These are phyloP conservation scores for Cosmia pyralina DNA, from an alignment of 2,888 invertebrate genomes.

Conservation along the genomic window DNA sequence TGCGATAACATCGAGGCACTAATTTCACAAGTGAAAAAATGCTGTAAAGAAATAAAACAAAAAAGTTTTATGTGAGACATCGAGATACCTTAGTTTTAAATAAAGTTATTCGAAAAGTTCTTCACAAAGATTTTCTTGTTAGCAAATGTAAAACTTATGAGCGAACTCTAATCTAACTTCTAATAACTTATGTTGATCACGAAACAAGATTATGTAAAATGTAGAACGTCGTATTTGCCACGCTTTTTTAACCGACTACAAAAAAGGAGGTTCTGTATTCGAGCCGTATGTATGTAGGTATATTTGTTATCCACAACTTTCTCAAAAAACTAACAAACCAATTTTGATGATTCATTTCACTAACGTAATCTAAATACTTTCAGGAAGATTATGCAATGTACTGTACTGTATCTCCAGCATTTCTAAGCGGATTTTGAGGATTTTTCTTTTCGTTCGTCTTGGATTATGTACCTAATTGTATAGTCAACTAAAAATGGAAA, in stretches of 20 bases:
- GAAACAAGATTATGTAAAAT: slow-evolving; percentile 6
- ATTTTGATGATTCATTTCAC: too few species aligned
- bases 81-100: slow-evolving; percentile 41
- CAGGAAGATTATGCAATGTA: too few species aligned
- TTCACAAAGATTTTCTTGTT: slow-evolving; percentile 41
- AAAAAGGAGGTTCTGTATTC: too few species aligned
- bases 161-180: slow-evolving; percentile 14
- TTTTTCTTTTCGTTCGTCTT: too few species aligned
- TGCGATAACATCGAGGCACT: slow-evolving; percentile 35
- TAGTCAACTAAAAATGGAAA: too few species aligned
- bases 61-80: slow-evolving; percentile 21
- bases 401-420: too few species aligned
- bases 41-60: background rate
- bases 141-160: slow-evolving; percentile 6
- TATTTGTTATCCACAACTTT: too few species aligned
- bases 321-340: too few species aligned
- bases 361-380: too few species aligned
- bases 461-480: too few species aligned
- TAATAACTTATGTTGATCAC: background rate
- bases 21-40: background rate
- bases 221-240: background rate
- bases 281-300: too few species aligned
- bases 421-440: too few species aligned
- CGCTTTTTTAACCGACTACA: background rate
- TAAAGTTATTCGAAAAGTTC: slow-evolving; percentile 39